Conservation (phyloP, 2,113 vertebrate species). For the Anguilla rostrata region DNA sequence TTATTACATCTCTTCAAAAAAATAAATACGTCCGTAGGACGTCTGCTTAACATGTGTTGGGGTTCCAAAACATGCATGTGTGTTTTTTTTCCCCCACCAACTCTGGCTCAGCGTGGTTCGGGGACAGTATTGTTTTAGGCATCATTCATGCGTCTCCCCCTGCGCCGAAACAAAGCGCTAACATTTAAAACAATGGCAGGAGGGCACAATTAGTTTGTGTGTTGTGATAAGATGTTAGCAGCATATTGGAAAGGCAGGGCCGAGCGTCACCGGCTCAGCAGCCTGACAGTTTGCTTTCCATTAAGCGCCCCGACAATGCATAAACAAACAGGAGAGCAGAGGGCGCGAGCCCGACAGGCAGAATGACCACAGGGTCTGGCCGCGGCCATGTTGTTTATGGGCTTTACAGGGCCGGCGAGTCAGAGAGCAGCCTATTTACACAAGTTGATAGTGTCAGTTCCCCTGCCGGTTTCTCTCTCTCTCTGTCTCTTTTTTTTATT, state of each 20-base stretch:
- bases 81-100: neutral
- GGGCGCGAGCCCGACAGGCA: neutral
- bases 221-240: slow-evolving; percentile 32
- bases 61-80: neutral
- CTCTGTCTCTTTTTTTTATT: neutral
- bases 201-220: slow-evolving; percentile 41
- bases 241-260: neutral
- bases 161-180: slow-evolving; percentile 47
- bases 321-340: neutral
- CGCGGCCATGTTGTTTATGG: neutral
- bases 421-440: slow-evolving; percentile 37
- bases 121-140: slow-evolving; percentile 12
- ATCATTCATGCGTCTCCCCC: slow-evolving; percentile 38
- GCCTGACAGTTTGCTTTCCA: slow-evolving; percentile 14
- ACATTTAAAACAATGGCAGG: slow-evolving; percentile 69
- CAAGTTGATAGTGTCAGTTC: slow-evolving; percentile 36
- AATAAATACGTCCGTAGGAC: neutral
- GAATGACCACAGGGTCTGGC: neutral
- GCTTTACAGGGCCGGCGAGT: neutral
- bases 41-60: neutral
- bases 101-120: neutral
- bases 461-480: slow-evolving; percentile 7
- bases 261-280: neutral
- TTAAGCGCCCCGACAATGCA: slow-evolving; percentile 5
- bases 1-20: neutral